Conservation (phyloP, 1,140 invertebrate species). For the Lordiphosa stackelbergi region DNA sequence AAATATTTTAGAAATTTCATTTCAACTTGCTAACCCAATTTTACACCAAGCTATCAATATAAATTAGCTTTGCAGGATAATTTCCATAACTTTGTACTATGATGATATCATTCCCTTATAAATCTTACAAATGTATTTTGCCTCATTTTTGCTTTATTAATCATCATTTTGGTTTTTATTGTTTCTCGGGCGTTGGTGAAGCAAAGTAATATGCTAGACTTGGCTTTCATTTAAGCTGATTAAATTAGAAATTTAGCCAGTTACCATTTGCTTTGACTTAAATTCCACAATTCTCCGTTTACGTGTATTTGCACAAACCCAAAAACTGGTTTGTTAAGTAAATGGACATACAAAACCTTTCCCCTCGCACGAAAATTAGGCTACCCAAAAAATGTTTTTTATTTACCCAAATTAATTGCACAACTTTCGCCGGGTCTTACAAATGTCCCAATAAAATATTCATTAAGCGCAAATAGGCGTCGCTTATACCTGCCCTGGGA, state of each 20-base stretch:
- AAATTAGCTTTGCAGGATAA: neutral
- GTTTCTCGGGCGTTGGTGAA: constrained; percentile 1
- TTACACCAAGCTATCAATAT: too few relatives aligned
- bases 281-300: neutral
- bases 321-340: constrained; percentile 3
- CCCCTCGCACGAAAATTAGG: neutral
- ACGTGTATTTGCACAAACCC: constrained; percentile 2
- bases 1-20: too few relatives aligned
- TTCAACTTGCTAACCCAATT: too few relatives aligned
- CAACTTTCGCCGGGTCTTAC: constrained; percentile 29
- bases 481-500: constrained; percentile 17
- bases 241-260: constrained; percentile 2
- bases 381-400: neutral
- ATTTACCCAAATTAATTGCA: constrained; percentile 55
- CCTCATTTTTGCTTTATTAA: neutral
- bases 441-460: constrained; percentile 65
- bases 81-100: neutral
- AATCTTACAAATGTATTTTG: constrained; percentile 7
- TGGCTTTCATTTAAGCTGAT: constrained; percentile 7
- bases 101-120: neutral
- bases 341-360: constrained; percentile 1
- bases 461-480: constrained; percentile 54
- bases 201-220: neutral
- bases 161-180: neutral
- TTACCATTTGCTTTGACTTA: constrained; percentile 1